Evolutionary conservation across 2,888 invertebrate species (phyloP).

Genomic region (Spicauda simplicius): DNA sequence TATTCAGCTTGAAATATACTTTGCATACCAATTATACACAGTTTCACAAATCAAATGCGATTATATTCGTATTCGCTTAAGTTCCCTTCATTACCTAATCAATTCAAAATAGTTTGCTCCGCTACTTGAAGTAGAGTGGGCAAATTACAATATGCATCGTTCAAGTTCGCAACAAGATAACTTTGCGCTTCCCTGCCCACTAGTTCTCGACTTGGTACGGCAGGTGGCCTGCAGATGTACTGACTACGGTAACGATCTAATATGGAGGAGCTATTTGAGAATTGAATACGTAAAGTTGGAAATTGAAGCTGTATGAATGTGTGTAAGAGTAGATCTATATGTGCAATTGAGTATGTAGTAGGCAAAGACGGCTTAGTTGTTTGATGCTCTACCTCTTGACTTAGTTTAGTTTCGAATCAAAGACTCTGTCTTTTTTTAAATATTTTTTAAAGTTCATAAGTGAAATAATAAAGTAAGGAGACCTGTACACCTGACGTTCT

Average conservation of each 20-base stretch:
- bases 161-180: constrained; percentile 32
- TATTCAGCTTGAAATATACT: too few species aligned
- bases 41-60: neutral
- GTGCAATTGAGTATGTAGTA: too few species aligned
- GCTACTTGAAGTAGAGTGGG: constrained; percentile 28
- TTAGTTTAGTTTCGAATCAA: too few species aligned
- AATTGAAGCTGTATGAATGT: neutral
- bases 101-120: constrained; percentile 15
- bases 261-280: neutral
- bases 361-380: too few species aligned
- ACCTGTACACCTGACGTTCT: too few species aligned
- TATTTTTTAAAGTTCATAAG: too few species aligned
- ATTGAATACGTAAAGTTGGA: neutral
- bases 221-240: constrained; percentile 22
- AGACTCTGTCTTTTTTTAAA: too few species aligned
- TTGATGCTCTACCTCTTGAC: too few species aligned
- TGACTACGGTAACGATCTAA: constrained; percentile 20
- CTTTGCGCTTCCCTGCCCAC: constrained; percentile 30
- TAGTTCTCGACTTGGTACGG: constrained; percentile 20
- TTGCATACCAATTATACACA: neutral
- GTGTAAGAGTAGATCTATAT: neutral
- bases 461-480: too few species aligned
- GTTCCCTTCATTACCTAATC: constrained; percentile 23
- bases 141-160: constrained; percentile 35
- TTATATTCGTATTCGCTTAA: neutral